Evolutionary conservation across 2,888 invertebrate genomes (phyloP).

Genomic region (Megastigmus dorsalis): DNA sequence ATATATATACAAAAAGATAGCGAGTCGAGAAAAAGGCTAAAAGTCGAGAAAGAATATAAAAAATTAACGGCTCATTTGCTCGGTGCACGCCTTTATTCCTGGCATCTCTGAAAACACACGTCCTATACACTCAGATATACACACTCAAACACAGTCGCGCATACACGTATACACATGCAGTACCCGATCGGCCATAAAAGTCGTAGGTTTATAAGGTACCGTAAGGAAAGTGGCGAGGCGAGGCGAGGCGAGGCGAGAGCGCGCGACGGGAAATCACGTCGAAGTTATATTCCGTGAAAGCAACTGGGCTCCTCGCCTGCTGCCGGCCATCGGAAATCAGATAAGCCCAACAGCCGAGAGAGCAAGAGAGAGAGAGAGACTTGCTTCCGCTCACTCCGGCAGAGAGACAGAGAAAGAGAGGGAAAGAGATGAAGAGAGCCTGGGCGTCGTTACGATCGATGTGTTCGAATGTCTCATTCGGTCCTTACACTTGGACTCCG

Average conservation of each 20-base stretch:
- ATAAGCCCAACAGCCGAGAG: constrained; percentile 34
- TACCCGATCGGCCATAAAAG: constrained; percentile 38
- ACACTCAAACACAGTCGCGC: too few relatives aligned
- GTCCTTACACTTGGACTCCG: constrained; percentile 29
- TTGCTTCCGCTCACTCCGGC: too few relatives aligned
- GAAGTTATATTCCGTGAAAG: constrained; percentile 50
- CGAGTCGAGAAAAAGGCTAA: too few relatives aligned
- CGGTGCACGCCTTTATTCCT: too few relatives aligned
- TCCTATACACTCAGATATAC: too few relatives aligned
- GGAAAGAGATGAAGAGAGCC: neutral
- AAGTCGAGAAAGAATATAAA: too few relatives aligned
- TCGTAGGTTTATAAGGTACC: constrained; percentile 40
- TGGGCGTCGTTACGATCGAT: constrained; percentile 19
- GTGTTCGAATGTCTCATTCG: constrained; percentile 5
- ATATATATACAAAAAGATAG: too few relatives aligned
- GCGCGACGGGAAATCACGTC: constrained; percentile 52
- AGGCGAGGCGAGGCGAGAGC: neutral
- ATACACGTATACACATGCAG: too few relatives aligned
- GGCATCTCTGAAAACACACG: too few relatives aligned
- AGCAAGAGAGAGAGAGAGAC: neutral
- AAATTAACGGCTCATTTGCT: too few relatives aligned
- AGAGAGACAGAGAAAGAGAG: neutral
- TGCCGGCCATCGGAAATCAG: constrained; percentile 50
- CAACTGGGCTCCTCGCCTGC: constrained; percentile 28
- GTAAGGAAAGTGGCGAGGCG: constrained; percentile 35